Evolutionary conservation across 37 sponge, comb jelly and placozoan genomes (phyloP).

Genomic region (Hexactinellida sp.): DNA sequence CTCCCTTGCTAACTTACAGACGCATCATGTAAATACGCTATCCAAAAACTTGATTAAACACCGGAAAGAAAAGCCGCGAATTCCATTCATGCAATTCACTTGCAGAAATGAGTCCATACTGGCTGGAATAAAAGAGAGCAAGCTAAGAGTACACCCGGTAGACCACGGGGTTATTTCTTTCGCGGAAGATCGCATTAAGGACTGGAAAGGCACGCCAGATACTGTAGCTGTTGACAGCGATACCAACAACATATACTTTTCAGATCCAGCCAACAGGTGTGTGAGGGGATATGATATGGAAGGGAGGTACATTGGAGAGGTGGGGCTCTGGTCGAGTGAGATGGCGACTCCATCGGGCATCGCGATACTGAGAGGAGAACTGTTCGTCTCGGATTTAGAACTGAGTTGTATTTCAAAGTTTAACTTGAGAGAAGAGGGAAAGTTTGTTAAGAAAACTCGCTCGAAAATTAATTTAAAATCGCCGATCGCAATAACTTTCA

Average conservation of each 20-base stretch:
- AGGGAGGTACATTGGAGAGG: not conserved
- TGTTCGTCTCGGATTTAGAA: not conserved
- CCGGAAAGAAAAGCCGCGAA: not conserved
- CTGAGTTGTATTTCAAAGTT: not conserved
- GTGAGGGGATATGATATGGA: not conserved
- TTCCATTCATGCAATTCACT: not conserved
- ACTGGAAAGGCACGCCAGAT: not conserved
- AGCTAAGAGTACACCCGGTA: not conserved
- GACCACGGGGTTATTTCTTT: not conserved
- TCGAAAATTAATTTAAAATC: not conserved
- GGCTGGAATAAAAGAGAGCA: not conserved
- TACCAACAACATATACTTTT: not conserved
- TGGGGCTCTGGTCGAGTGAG: not conserved
- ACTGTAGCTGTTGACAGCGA: not conserved
- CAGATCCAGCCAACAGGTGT: not conserved
- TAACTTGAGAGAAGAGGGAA: not conserved
- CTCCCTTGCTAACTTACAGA: not conserved
- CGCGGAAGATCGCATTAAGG: not conserved
- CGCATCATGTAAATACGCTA: not conserved
- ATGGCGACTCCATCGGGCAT: not conserved
- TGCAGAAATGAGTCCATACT: not conserved
- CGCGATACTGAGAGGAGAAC: not conserved
- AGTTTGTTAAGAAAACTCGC: not conserved
- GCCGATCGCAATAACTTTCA: conserved; percentile 1
- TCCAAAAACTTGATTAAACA: not conserved